Evolutionary conservation across 2,888 invertebrate genomes (phyloP).

Genomic region (Leucophenga montana): DNA sequence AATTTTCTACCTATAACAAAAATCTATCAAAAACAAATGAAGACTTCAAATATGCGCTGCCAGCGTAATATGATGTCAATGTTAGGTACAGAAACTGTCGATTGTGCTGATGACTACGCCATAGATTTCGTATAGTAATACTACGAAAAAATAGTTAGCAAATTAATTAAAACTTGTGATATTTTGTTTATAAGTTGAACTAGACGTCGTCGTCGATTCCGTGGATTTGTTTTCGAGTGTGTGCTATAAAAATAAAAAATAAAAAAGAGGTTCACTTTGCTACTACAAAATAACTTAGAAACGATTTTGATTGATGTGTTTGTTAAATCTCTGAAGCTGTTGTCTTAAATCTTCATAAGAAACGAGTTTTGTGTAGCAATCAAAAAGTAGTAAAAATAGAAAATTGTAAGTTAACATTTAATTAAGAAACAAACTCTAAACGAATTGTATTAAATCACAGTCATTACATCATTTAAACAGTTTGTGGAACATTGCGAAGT

Average conservation of each 20-base stretch:
- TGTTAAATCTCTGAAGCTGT: too few species aligned
- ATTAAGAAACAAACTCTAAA: background rate
- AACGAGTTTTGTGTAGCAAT: background rate
- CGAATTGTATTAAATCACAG: too few species aligned
- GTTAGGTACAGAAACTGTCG: background rate
- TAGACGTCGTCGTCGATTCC: too few species aligned
- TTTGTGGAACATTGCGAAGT: too few species aligned
- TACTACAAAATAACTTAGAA: too few species aligned
- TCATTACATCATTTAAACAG: background rate
- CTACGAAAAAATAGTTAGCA: conserved; percentile 1
- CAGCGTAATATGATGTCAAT: conserved; percentile 12
- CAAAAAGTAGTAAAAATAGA: background rate
- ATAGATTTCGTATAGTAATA: too few species aligned
- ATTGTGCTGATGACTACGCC: background rate
- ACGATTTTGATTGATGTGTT: too few species aligned
- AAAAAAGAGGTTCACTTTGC: background rate
- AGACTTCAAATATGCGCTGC: background rate
- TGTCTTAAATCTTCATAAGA: too few species aligned
- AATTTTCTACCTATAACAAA: background rate
- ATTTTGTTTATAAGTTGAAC: background rate
- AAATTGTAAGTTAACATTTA: background rate
- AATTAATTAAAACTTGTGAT: conserved; percentile 16
- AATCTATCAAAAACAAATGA: background rate
- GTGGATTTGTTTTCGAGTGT: too few species aligned
- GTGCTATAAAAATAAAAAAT: background rate